Evolutionary conservation across 1,140 invertebrate species (phyloP).

Genomic region (Anastrepha obliqua): DNA sequence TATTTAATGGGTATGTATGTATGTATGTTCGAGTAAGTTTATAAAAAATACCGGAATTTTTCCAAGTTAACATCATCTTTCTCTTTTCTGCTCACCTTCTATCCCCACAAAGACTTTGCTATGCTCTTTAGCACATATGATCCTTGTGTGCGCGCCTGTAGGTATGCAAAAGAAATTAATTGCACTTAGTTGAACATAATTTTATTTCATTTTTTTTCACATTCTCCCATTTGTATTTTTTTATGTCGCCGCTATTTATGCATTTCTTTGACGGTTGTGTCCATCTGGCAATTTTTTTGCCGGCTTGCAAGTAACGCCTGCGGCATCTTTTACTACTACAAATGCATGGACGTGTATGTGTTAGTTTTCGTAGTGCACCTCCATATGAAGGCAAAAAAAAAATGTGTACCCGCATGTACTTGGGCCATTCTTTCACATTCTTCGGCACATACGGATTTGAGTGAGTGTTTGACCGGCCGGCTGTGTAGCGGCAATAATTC

Average conservation of each 20-base stretch:
- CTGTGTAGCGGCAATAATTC: constrained; percentile 58
- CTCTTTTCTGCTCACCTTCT: too few species aligned
- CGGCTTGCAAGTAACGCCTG: constrained; percentile 19
- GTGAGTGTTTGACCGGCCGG: constrained; percentile 51
- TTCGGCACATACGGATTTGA: neutral
- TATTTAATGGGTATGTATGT: too few species aligned
- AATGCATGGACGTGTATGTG: neutral
- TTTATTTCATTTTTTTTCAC: neutral
- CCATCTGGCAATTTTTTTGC: neutral
- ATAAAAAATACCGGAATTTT: too few species aligned
- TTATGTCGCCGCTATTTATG: constrained; percentile 16
- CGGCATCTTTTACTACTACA: constrained; percentile 1
- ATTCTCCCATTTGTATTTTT: neutral
- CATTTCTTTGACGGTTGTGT: neutral
- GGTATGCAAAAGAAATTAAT: constrained; percentile 49
- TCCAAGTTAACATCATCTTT: too few species aligned
- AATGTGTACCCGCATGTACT: neutral
- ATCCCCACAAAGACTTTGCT: too few species aligned
- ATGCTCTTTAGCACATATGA: neutral
- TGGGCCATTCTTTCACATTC: neutral
- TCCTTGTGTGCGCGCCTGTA: constrained; percentile 31
- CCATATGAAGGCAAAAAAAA: neutral
- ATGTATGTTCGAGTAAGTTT: too few species aligned
- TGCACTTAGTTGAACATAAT: constrained; percentile 26
- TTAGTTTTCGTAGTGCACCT: constrained; percentile 1